Percentiles rank a stretch among this genome's conserved stretches.
phyloP scores from a whole-genome alignment of 2,797 vertebrate genomes.

The Fratercula arctica region DNA sequence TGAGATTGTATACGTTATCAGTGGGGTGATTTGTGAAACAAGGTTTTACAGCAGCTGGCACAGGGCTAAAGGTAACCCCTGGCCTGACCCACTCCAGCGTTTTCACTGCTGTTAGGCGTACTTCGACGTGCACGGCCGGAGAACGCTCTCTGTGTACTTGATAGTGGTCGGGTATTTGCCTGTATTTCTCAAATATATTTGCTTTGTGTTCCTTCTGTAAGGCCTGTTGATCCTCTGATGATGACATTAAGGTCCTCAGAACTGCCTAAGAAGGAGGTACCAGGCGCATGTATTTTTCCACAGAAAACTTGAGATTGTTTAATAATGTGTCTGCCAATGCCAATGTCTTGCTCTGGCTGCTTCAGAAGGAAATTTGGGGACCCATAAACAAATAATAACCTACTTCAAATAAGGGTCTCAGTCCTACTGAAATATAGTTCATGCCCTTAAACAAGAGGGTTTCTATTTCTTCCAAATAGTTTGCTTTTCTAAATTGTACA shows the following conservation, averaged over 20 bases:
- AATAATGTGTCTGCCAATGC: background rate
- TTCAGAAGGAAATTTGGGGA: background rate
- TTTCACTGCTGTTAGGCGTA: background rate
- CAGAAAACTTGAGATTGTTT: background rate
- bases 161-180: background rate
- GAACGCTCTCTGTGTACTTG: background rate
- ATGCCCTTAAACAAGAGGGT: background rate
- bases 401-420: background rate
- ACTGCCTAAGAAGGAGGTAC: background rate
- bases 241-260: background rate
- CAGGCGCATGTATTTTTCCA: background rate
- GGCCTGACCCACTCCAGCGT: background rate
- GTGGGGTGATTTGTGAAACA: background rate
- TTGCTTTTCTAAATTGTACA: background rate
- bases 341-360: background rate
- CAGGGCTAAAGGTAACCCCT: background rate
- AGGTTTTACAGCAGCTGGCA: background rate
- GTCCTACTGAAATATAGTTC: background rate
- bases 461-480: background rate
- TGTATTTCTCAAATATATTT: background rate
- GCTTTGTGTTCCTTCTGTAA: background rate
- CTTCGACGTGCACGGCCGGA: accelerated
- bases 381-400: background rate
- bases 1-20: background rate
- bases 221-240: background rate